Evolutionary conservation across 1,140 invertebrate species (phyloP), one percentile per base, ranked within the genome.

Genomic region (Dinothrombium tinctorium): DNA sequence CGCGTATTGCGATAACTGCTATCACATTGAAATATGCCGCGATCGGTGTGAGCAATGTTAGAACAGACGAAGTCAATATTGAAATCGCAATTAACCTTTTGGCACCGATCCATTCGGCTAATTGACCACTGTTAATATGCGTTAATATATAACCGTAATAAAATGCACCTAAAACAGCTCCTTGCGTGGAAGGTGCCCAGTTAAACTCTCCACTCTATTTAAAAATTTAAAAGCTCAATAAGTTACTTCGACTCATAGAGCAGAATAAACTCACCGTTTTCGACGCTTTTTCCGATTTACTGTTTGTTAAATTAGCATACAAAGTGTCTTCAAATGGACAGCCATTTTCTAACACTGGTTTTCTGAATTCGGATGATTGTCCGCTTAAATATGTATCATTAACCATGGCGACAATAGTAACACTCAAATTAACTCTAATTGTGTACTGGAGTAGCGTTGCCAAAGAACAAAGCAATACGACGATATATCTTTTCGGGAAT

Each of bases 361-460:
- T n/a, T n/a, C n/a, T n/a, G 9, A 29, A 29, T 29, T 9, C n/a
- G n/a, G n/a, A n/a, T n/a, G n/a, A n/a, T n/a, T n/a, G n/a, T n/a
- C n/a, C n/a, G n/a, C n/a, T n/a, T n/a, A n/a, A n/a, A n/a, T n/a
- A n/a, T n/a, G 26, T 28, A 28, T 28, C n/a, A 28, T 74, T 69
- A 51, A 89, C 82, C 87, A 94, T 95, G 11, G 83, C 83, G 29
- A 94, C 84, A 48, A 95, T 89, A 9, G 86, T 86, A 24, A 94
- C 80, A 4, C 83, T 90, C 68, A 95, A 76, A 56, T 92, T 94
- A 12, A 84, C 86, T 40, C 87, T 64, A 75, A 94, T 82, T 41
- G 87, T 71, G 60, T 94, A 95, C 0, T 83, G 76, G 56, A 84
- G 81, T 28, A 77, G 76, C 74, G 86, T 84, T 19, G 79, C 81